Evolutionary conservation across 2,797 vertebrate genomes (phyloP), one percentile per base, ranked within the genome.

Genomic region (Myiothlypis chrysogaster): DNA sequence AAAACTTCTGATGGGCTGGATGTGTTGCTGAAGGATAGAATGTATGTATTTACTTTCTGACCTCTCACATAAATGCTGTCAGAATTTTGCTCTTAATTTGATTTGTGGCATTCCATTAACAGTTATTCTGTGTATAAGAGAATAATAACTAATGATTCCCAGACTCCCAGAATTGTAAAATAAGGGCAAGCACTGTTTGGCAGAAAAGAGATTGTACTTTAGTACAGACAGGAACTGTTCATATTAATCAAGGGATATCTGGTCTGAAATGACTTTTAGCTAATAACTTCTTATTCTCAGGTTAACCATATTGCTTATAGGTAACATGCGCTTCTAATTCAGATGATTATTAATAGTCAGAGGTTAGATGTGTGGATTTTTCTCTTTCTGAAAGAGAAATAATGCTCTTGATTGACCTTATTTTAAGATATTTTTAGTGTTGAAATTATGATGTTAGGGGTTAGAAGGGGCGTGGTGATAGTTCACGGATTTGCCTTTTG

Each of bases 101-200:
- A 95, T 96, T 94, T 93, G 80, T 95, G 70, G 16, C 37, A 46
- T 90, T 96, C 92, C 70, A 94, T 96, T 97, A 97, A 70, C 78
- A 88, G 91, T 90, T 94, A 52, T 93, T 90, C 72, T 92, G 59
- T 37, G 19, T 88, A 87, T 55, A 44, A 66, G 41, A 83, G 77
- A 88, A 90, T 89, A 90, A 80, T 83, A 94, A 90, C 77, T 94
- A 94, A 92, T 35, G 73, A 91, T 91, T 95, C 55, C 70, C 87
- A 91, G 87, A 90, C 89, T 94, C 59, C 20, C 59, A 78, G 92
- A 66, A 82, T 11, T 91, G 34, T 95, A 76, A 96, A 86, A 79
- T 65, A 52, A 86, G 87, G 65, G 82, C 79, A 90, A 61, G 37
- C 44, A 27, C 55, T 66, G 46, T 92, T 94, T 93, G 94, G 72